A percentile compares a stretch with the other conserved stretches of the same genome.
These are phyloP conservation scores for Drosophila subobscura DNA, from an alignment of 1,140 invertebrate genomes.

Conservation along the genomic window DNA sequence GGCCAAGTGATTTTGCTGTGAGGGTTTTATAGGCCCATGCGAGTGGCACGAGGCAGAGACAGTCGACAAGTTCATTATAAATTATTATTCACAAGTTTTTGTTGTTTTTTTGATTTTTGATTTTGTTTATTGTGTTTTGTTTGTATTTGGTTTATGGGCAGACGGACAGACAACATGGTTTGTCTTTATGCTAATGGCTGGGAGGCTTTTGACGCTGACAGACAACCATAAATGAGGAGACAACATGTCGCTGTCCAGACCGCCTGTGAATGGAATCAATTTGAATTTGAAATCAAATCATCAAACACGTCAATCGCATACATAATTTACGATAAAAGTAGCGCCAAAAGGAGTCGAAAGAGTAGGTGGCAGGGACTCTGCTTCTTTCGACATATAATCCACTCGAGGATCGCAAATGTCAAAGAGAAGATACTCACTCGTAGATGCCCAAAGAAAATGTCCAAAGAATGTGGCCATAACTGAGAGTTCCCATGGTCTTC, in stretches of 20 bases:
- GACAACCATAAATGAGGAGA: conserved; percentile 41
- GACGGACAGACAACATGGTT: conserved; percentile 34
- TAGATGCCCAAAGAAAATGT: no score
- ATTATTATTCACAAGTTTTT: conserved; percentile 60
- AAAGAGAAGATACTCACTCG: no score
- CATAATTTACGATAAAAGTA: no score
- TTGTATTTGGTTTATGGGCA: conserved; percentile 27
- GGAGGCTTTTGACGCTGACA: conserved; percentile 14
- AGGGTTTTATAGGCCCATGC: conserved; percentile 35
- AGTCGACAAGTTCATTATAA: conserved; percentile 53
- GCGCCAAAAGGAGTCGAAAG: no score
- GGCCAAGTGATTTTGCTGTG: conserved; percentile 38
- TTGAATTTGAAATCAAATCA: neutral
- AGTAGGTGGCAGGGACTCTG: no score
- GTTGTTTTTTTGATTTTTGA: conserved; percentile 17
- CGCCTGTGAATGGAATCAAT: neutral
- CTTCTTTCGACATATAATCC: no score
- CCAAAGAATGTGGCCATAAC: no score
- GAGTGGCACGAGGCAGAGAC: neutral
- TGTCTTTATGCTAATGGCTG: conserved; percentile 49
- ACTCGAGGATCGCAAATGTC: no score
- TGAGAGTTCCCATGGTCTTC: no score
- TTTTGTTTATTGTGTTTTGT: conserved; percentile 15
- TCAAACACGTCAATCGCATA: neutral
- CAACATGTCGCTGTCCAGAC: conserved; percentile 19